Percentiles rank a stretch among this genome's conserved stretches.
These are phyloP conservation scores for Arizona elegans DNA, from an alignment of 2,113 vertebrate species.

Conservation along the genomic window DNA sequence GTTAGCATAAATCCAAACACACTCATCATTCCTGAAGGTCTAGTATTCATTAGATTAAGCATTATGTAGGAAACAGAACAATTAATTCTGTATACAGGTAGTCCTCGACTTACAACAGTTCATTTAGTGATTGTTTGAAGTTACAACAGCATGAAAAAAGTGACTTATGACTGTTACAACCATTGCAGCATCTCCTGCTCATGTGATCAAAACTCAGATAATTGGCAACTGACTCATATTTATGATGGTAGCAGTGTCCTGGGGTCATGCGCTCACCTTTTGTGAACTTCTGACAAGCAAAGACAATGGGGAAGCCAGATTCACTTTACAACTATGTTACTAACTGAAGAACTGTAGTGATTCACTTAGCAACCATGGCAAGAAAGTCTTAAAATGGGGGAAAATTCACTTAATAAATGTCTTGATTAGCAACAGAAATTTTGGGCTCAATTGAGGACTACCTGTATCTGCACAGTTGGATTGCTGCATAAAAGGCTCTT, in stretches of 20 bases:
- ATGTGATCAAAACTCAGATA: background rate
- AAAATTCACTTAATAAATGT: background rate
- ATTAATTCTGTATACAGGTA: background rate
- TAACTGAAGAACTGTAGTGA: background rate
- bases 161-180: background rate
- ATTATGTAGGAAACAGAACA: background rate
- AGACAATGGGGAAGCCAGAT: background rate
- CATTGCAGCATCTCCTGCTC: background rate
- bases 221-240: background rate
- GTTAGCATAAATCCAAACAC: constrained; percentile 20
- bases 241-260: background rate
- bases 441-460: background rate
- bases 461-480: background rate
- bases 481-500: background rate
- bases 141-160: background rate
- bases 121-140: background rate
- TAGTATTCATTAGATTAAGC: background rate
- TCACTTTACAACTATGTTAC: background rate
- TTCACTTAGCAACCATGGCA: background rate
- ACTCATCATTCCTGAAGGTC: background rate
- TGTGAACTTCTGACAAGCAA: background rate
- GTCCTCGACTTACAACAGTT: background rate
- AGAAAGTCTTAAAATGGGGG: background rate
- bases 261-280: background rate
- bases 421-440: background rate